Percentiles rank a stretch among this genome's conserved stretches.
Conservation (phyloP, 2,797 vertebrate genomes). For the Sebastes oblongus region DNA sequence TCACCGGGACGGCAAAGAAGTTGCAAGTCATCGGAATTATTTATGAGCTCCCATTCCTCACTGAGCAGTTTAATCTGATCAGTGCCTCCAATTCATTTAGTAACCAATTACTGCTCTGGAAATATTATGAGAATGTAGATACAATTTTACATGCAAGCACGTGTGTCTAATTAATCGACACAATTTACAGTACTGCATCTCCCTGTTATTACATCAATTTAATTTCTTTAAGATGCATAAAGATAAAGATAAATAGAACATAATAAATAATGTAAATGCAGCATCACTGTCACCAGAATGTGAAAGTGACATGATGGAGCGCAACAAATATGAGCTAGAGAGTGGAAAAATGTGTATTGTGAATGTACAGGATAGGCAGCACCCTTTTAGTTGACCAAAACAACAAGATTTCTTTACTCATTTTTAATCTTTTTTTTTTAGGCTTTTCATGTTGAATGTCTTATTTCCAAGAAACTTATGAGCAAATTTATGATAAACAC, state of each 20-base stretch:
- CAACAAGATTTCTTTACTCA: too few species aligned
- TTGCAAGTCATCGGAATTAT: conserved; percentile 42
- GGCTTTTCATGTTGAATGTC: too few species aligned
- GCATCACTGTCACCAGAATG: neutral
- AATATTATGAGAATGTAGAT: neutral
- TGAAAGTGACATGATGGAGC: neutral
- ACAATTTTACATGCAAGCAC: too few species aligned
- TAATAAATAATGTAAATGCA: neutral
- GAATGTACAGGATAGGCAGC: too few species aligned
- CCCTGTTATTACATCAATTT: neutral
- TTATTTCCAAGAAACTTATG: too few species aligned
- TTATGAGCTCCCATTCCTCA: conserved; percentile 19
- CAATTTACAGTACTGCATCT: neutral
- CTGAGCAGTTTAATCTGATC: conserved; percentile 11
- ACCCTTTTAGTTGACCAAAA: too few species aligned
- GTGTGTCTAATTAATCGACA: conserved; percentile 7
- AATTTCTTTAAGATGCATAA: neutral
- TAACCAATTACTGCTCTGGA: neutral
- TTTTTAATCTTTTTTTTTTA: too few species aligned
- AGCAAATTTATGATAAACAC: too few species aligned
- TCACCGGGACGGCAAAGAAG: conserved; percentile 12
- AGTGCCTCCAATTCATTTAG: neutral
- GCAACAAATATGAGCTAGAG: neutral
- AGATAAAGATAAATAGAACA: neutral
- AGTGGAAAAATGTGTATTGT: neutral